phyloP scores from a whole-genome alignment of 2,888 invertebrate genomes.

The Athripsodes cinereus region DNA sequence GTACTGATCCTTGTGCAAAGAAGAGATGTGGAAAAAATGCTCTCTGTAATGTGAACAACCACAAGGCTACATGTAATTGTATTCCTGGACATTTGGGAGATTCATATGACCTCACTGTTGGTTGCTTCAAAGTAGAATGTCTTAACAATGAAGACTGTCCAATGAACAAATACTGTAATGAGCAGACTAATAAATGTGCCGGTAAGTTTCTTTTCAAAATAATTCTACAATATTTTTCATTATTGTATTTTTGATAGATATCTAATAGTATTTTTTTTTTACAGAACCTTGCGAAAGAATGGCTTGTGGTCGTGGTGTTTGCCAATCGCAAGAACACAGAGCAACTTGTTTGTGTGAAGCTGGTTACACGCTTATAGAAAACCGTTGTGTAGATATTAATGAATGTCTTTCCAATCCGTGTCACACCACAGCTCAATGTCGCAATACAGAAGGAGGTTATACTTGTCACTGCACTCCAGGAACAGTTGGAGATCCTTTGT shows the following conservation, averaged over 20 bases:
- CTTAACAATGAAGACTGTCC: conserved; percentile 70
- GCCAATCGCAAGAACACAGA: conserved; percentile 65
- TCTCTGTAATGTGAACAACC: conserved; percentile 65
- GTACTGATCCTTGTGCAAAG: conserved; percentile 72
- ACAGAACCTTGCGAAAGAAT: conserved; percentile 73
- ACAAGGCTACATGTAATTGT: conserved; percentile 68
- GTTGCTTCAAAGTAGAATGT: conserved; percentile 88
- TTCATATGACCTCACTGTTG: conserved; percentile 65
- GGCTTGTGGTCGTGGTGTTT: conserved; percentile 75
- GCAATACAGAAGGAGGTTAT: conserved; percentile 73
- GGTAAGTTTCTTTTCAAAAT: too few species aligned
- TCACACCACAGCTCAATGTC: conserved; percentile 69
- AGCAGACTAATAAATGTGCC: conserved; percentile 68
- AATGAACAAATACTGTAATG: conserved; percentile 68
- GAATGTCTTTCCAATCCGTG: conserved; percentile 77
- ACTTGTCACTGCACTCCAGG: conserved; percentile 72
- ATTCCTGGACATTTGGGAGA: conserved; percentile 79
- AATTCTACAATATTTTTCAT: not conserved
- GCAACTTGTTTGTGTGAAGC: conserved; percentile 67
- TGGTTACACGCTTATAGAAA: conserved; percentile 63
- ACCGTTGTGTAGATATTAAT: conserved; percentile 71
- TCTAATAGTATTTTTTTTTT: conserved; percentile 27
- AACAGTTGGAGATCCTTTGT: conserved; percentile 69
- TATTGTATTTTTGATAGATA: conserved; percentile 8
- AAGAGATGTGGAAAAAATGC: conserved; percentile 73